Conservation (phyloP, 2,888 invertebrate genomes). For the Drosophila fungiperda region DNA sequence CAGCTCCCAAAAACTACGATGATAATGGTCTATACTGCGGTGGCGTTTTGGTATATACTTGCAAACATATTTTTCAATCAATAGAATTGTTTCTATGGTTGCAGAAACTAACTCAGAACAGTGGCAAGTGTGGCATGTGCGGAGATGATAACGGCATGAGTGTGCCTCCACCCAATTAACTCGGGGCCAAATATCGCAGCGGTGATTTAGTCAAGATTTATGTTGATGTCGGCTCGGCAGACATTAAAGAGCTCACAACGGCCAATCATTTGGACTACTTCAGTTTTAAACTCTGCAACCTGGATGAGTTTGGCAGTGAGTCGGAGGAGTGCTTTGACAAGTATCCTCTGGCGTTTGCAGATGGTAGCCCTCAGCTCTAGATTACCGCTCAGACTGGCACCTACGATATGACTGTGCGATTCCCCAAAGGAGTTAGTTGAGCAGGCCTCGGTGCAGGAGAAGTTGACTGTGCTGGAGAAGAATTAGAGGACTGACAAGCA, state of each 20-base stretch:
- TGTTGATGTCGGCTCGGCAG: slow-evolving; percentile 62
- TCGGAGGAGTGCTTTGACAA: slow-evolving; percentile 86
- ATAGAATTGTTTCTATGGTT: background rate
- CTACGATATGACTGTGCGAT: slow-evolving; percentile 48
- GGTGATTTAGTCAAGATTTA: slow-evolving; percentile 86
- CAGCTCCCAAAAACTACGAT: slow-evolving; percentile 86
- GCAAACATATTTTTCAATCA: too few relatives aligned
- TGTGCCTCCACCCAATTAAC: slow-evolving; percentile 86
- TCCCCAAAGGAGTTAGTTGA: slow-evolving; percentile 84
- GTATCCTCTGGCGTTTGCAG: slow-evolving; percentile 81
- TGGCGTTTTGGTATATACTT: slow-evolving; percentile 82
- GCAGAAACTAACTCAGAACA: slow-evolving; percentile 84
- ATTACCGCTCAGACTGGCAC: slow-evolving; percentile 64
- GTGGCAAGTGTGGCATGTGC: slow-evolving; percentile 86
- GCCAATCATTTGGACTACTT: slow-evolving; percentile 86
- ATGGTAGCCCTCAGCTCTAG: slow-evolving; percentile 72
- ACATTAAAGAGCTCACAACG: slow-evolving; percentile 83
- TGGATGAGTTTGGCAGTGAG: slow-evolving; percentile 85
- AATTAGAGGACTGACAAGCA: background rate
- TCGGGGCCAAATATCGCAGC: slow-evolving; percentile 86
- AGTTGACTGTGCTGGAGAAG: slow-evolving; percentile 22
- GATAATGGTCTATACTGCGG: slow-evolving; percentile 87
- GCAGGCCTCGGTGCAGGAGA: slow-evolving; percentile 8
- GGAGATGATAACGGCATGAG: slow-evolving; percentile 86
- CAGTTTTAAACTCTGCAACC: slow-evolving; percentile 86